These are phyloP conservation scores for Hypomecis atomaria DNA, from an alignment of 2,888 invertebrate species.

Conservation along the genomic window DNA sequence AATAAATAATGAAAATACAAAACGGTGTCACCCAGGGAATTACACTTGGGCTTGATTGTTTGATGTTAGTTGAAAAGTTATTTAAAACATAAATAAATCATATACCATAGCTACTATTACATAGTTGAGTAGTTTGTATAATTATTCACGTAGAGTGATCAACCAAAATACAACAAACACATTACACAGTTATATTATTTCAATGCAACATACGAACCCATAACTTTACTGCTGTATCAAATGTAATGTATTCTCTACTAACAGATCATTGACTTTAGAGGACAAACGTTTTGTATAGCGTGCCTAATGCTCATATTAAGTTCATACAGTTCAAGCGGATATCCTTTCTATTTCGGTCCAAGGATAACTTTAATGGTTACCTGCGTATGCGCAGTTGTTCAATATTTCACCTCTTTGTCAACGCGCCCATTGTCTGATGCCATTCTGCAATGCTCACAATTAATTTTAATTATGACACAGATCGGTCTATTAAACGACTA, in stretches of 20 bases:
- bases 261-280: constrained; percentile 22
- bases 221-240: no score
- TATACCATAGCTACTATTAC: no score
- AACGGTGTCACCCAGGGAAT: no score
- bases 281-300: constrained; percentile 26
- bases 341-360: constrained; percentile 80
- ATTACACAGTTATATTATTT: neutral
- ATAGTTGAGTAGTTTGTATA: no score
- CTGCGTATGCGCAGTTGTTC: constrained; percentile 60
- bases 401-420: constrained; percentile 69
- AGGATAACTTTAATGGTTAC: constrained; percentile 74
- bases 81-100: no score
- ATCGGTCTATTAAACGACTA: neutral
- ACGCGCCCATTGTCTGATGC: constrained; percentile 45
- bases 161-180: neutral
- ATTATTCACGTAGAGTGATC: no score
- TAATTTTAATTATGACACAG: constrained; percentile 1
- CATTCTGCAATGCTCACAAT: constrained; percentile 17
- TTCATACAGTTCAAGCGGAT: constrained; percentile 74
- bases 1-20: no score
- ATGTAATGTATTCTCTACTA: neutral
- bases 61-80: no score
- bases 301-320: constrained; percentile 44
- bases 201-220: no score
- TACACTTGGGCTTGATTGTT: no score